Evolutionary conservation across 2,797 vertebrate genomes (phyloP).

Genomic region (Decapterus maruadsi): DNA sequence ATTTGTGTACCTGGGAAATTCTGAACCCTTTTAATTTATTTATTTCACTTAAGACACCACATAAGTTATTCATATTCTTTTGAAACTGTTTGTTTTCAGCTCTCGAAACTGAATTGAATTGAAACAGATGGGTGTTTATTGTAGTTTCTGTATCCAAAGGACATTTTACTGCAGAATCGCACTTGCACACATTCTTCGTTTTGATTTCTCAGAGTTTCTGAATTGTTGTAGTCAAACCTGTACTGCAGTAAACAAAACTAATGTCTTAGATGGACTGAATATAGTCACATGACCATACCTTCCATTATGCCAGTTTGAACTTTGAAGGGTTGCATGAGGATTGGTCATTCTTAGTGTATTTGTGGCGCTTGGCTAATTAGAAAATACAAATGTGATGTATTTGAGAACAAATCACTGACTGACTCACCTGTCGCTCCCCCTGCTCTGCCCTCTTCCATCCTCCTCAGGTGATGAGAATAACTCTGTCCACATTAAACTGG

Average conservation of each 20-base stretch:
- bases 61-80: background rate
- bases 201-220: background rate
- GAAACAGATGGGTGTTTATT: background rate
- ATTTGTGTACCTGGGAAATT: background rate
- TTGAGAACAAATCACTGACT: background rate
- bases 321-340: background rate
- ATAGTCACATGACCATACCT: background rate
- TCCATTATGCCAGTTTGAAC: background rate
- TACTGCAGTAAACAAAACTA: background rate
- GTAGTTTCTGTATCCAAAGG: background rate
- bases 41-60: background rate
- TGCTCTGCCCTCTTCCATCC: background rate
- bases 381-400: background rate
- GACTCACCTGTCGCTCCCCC: background rate
- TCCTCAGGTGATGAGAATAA: slow-evolving; percentile 97
- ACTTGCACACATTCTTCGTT: background rate
- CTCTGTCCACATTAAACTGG: slow-evolving; percentile 97
- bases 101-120: background rate
- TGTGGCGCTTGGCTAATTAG: background rate
- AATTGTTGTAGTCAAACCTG: background rate
- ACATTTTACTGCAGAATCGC: background rate
- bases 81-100: background rate
- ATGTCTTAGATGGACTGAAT: background rate
- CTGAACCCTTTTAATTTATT: background rate
- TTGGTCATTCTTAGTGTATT: background rate